A percentile compares a stretch with the other conserved stretches of the same genome.
Evolutionary conservation across 2,888 invertebrate genomes (phyloP).

Genomic region (Drosophila pullipes): DNA sequence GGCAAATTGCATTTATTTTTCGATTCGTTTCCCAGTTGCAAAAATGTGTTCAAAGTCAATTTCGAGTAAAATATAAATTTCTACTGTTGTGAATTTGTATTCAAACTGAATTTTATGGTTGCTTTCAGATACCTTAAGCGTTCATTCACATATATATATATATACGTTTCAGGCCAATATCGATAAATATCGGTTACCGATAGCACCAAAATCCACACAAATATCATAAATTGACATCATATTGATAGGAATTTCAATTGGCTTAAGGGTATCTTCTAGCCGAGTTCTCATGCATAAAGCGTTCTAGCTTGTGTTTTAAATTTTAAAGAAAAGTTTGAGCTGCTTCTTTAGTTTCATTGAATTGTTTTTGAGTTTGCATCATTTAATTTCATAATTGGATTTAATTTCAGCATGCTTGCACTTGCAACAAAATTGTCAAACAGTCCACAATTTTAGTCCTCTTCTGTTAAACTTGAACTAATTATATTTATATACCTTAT

Average conservation of each 20-base stretch:
- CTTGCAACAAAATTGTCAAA: no score
- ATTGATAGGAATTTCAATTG: background rate
- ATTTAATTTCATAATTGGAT: constrained; percentile 34
- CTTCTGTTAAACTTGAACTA: no score
- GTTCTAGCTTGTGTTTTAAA: background rate
- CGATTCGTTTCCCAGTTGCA: background rate
- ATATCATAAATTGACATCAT: no score
- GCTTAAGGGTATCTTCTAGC: background rate
- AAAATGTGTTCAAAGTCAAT: background rate
- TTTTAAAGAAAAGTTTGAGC: constrained; percentile 20
- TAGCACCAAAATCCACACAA: background rate
- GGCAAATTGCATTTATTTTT: background rate
- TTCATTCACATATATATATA: background rate
- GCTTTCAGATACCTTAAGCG: background rate
- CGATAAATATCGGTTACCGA: no score
- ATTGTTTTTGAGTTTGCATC: constrained; percentile 58
- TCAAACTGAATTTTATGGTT: background rate
- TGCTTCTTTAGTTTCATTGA: constrained; percentile 66
- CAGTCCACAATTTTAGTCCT: no score
- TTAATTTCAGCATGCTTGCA: background rate
- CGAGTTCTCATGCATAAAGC: background rate
- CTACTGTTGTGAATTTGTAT: background rate
- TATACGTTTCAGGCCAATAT: background rate
- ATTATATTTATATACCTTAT: background rate
- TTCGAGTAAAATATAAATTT: background rate